phyloP scores from a whole-genome alignment of 1,140 invertebrate genomes.

The Drosophila varians region DNA sequence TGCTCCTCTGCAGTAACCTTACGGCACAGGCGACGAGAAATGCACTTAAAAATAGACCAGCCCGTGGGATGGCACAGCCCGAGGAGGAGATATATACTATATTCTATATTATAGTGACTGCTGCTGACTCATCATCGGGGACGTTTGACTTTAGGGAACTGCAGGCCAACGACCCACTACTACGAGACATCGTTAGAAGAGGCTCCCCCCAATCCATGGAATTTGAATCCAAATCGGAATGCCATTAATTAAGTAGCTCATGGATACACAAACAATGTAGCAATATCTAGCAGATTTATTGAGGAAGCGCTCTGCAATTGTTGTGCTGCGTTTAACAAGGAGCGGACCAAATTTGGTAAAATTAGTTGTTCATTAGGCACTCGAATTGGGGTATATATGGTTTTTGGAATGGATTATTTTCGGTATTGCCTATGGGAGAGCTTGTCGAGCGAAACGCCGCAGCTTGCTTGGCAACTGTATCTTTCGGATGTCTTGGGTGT shows the following conservation, averaged over 20 bases:
- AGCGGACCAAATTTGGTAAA: slow-evolving; percentile 34
- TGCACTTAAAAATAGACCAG: slow-evolving; percentile 72
- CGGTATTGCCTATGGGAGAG: slow-evolving; percentile 16
- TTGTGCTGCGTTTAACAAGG: slow-evolving; percentile 69
- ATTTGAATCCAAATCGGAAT: slow-evolving; percentile 5
- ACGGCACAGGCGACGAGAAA: slow-evolving; percentile 49
- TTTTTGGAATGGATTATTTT: slow-evolving; percentile 30
- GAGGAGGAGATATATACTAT: slow-evolving; percentile 27
- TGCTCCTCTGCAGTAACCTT: slow-evolving; percentile 51
- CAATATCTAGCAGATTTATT: slow-evolving; percentile 46
- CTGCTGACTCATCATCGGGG: slow-evolving; percentile 30
- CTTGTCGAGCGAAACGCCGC: slow-evolving; percentile 57
- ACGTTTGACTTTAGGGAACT: slow-evolving; percentile 8
- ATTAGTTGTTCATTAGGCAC: slow-evolving; percentile 32
- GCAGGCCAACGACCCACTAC: slow-evolving; percentile 75
- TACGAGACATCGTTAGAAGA: slow-evolving; percentile 66
- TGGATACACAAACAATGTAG: slow-evolving; percentile 27
- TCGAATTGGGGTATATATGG: slow-evolving; percentile 8
- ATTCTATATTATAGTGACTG: slow-evolving; percentile 27
- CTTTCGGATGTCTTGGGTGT: background rate
- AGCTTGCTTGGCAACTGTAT: slow-evolving; percentile 38
- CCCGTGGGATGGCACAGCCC: slow-evolving; percentile 46
- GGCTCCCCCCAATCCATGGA: background rate
- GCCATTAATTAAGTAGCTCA: slow-evolving; percentile 35
- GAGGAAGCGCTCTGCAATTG: slow-evolving; percentile 71